Conservation (phyloP, 1,140 invertebrate species). For the Hypothenemus hampei region DNA sequence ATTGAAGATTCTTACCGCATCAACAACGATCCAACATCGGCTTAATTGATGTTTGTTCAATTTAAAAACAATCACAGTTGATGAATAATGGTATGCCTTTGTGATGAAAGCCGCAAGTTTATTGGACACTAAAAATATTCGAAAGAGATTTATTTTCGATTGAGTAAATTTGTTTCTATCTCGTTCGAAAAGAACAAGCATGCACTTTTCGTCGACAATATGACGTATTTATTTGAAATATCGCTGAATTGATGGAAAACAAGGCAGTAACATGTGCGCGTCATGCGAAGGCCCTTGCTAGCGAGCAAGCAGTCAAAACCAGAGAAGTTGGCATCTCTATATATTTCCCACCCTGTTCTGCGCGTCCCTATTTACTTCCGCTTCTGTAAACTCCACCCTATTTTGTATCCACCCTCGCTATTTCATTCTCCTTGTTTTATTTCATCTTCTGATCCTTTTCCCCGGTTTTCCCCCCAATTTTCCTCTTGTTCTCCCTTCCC, state of each 20-base stretch:
- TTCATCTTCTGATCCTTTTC: slow-evolving; percentile 46
- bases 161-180: too few species aligned
- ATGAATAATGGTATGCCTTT: too few species aligned
- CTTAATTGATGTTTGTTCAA: too few species aligned
- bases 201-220: too few species aligned
- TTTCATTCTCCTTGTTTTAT: slow-evolving; percentile 48
- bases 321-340: slow-evolving; percentile 34
- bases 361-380: slow-evolving; percentile 47
- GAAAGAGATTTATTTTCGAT: too few species aligned
- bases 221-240: too few species aligned
- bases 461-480: slow-evolving; percentile 28
- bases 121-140: too few species aligned
- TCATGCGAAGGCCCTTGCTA: slow-evolving; percentile 25
- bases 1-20: too few species aligned
- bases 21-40: too few species aligned
- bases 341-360: slow-evolving; percentile 43
- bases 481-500: slow-evolving; percentile 8
- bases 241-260: slow-evolving; percentile 28
- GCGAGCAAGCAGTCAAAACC: slow-evolving; percentile 33
- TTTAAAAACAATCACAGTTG: too few species aligned
- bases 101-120: too few species aligned
- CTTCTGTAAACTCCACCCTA: slow-evolving; percentile 48
- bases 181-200: too few species aligned
- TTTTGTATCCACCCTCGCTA: slow-evolving; percentile 48
- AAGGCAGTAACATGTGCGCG: slow-evolving; percentile 28